Base-by-base conservation (phyloP, 1,140 invertebrate genomes). In the Oryzaephilus surinamensis region DNA sequence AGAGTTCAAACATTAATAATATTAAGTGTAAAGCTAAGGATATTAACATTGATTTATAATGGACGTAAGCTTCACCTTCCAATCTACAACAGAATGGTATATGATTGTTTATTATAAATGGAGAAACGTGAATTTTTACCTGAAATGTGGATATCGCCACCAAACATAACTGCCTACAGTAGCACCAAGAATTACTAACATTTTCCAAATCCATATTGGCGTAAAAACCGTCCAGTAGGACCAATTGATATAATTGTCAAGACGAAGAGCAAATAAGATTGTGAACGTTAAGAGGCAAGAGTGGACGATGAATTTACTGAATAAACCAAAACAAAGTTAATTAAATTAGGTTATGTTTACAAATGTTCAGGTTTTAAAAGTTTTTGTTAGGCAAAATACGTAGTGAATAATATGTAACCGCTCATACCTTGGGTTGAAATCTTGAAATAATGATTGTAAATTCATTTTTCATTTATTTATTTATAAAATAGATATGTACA, bases 31-130 rank as follows among this genome's bases (percentile, higher is more conserved):
- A 71, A 17, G 90, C 87, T 46, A 95, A 71, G 36, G 86, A 93
- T 50, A 97, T 93, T 13, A 97, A 69, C 90, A 97, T 96, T 29
- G 93, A 91, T 67, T 95, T 95, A 58, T 93, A 97, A 61, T 97
- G 93, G 11, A 94, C 81, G 63, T 94, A 94, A 15, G 90, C 86
- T 69, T 95, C 90, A 46, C 89, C 88, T 70, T 97, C 93, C 36
- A 92, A 66, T 58, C 93, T 88, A 62, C 24, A 68, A 68, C 6
- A 11, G 8, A 10, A 20, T 12, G 4, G 17, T 7, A 28, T 28
- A 6, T 12, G 23, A 24, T 6, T 24, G 11, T 21, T 36, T 29
- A 12, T 18, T 14, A 19, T 6, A 4, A 15, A 23, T 36, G 6
- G 19, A 23, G 3, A 2, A 6, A 12, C 5, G 5, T 24, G 14